Conservation (phyloP, 1,140 invertebrate genomes). For the Papilio aristodemus region DNA sequence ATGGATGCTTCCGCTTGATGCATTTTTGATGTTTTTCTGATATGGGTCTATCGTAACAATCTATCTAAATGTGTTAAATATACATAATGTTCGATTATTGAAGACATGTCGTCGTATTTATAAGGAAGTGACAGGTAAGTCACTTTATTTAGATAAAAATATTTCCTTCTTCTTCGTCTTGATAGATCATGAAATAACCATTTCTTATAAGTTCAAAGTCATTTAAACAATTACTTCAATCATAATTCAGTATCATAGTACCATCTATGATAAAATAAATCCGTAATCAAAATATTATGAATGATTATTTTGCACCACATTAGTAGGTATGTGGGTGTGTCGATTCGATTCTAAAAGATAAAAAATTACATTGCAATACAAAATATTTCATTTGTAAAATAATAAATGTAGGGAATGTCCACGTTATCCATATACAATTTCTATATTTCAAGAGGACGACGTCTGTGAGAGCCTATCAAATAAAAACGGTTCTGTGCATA, state of each 20-base stretch:
- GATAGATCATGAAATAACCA: no score
- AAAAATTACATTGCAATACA: conserved; percentile 31
- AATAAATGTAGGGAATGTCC: conserved; percentile 48
- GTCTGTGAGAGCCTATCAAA: conserved; percentile 73
- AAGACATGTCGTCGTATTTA: conserved; percentile 62
- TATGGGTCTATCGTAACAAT: conserved; percentile 77
- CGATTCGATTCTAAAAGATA: no score
- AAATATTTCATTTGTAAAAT: conserved; percentile 13
- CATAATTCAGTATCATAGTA: no score
- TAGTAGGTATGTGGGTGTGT: no score
- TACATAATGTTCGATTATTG: conserved; percentile 69
- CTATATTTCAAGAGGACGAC: conserved; percentile 59
- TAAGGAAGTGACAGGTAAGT: no score
- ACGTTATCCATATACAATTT: conserved; percentile 53
- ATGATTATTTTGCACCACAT: no score
- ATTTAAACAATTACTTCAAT: no score
- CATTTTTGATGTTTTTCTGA: conserved; percentile 81
- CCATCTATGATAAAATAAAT: no score
- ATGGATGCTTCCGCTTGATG: conserved; percentile 79
- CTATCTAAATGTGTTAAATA: conserved; percentile 80
- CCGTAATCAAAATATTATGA: no score
- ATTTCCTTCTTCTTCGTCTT: no score
- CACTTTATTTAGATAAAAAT: no score
- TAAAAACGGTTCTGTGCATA: conserved; percentile 78
- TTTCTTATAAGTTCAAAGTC: no score